These are phyloP conservation scores for Saturnia pavonia DNA, from an alignment of 2,888 invertebrate species.

Conservation along the genomic window DNA sequence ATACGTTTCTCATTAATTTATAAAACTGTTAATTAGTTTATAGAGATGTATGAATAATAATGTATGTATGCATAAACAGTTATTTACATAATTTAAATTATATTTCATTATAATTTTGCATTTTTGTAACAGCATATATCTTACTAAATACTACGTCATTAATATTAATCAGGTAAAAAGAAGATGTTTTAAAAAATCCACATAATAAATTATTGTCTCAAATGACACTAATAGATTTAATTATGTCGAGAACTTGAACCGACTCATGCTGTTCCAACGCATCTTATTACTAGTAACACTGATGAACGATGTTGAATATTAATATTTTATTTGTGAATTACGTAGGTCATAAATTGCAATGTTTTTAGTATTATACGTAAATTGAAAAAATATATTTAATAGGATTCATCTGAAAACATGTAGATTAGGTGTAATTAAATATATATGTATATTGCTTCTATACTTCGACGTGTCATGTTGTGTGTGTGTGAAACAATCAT, in stretches of 20 bases:
- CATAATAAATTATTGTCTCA: neutral
- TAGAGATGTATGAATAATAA: too few relatives aligned
- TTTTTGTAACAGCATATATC: neutral
- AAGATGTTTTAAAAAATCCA: neutral
- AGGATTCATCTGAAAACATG: neutral
- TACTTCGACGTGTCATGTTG: too few relatives aligned
- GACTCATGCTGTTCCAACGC: neutral
- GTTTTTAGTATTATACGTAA: neutral
- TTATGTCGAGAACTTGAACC: neutral
- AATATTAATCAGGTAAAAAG: neutral
- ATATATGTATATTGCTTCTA: too few relatives aligned
- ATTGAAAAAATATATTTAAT: neutral
- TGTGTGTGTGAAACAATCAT: too few relatives aligned
- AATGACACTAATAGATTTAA: conserved; percentile 1
- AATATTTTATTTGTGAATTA: neutral
- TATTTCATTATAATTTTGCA: too few relatives aligned
- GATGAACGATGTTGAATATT: neutral
- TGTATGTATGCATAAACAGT: too few relatives aligned
- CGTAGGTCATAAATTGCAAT: neutral
- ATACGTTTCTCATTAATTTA: too few relatives aligned
- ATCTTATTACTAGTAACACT: neutral
- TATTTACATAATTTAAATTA: neutral
- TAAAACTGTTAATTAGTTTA: too few relatives aligned
- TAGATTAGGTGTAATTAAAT: too few relatives aligned
- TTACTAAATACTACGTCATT: neutral